phyloP scores from a whole-genome alignment of 2,113 vertebrate genomes.

The Phoxinus phoxinus region DNA sequence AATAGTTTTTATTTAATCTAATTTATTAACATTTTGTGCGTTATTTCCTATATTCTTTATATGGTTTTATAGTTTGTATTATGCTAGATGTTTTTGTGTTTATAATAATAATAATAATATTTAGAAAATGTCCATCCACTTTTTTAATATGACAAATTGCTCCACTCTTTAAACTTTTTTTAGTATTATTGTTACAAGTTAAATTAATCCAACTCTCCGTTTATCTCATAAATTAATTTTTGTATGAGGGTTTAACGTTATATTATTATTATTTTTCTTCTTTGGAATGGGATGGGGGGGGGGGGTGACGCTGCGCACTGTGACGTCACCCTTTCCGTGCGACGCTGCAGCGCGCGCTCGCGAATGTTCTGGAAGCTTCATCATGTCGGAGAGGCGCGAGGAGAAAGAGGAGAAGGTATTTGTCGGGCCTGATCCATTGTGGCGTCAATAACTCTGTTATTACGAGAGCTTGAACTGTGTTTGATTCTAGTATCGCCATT shows the following conservation, averaged over 20 bases:
- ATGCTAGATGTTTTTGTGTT: too few relatives aligned
- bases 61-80: not conserved
- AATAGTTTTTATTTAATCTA: not conserved
- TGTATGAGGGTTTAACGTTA: not conserved
- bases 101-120: too few relatives aligned
- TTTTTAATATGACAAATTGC: not conserved
- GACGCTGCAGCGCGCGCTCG: conserved; percentile 67
- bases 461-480: not conserved
- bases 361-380: conserved; percentile 70
- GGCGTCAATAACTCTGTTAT: not conserved
- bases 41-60: not conserved
- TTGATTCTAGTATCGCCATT: not conserved
- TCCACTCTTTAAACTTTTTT: not conserved
- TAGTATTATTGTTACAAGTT: not conserved
- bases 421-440: conserved; percentile 3
- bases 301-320: conserved; percentile 60
- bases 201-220: too few relatives aligned
- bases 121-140: too few relatives aligned
- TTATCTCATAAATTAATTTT: too few relatives aligned
- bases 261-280: not conserved
- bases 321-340: conserved; percentile 82
- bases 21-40: not conserved
- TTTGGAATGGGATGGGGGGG: not conserved
- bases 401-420: conserved; percentile 17
- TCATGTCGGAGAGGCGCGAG: conserved; percentile 62